Base-by-base conservation (phyloP, 2,797 vertebrate species). In the Tangara arthus region DNA sequence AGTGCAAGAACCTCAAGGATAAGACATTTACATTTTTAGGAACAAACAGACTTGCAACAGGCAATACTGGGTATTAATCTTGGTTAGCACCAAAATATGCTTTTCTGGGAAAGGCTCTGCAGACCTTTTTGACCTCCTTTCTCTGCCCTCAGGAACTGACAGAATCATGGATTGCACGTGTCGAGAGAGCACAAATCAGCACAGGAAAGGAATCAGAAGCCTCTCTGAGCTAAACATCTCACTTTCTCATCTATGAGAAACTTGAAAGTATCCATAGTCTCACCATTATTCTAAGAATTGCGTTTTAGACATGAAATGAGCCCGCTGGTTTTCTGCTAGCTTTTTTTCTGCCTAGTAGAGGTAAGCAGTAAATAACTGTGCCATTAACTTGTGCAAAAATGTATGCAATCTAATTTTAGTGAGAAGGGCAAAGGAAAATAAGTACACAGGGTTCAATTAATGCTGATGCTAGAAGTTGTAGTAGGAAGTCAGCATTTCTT, bases 401-500 rank as follows among this genome's bases (percentile, higher is more conserved):
- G 32, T 76, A 93, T 95, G 82, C 69, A 79, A 76, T 60, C 85
- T 94, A 70, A 94, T 94, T 95, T 87, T 94, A 94, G 63, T 72
- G 19, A 68, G 57, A 79, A 93, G 8, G n/a, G 60, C 50, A 93
- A 77, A 93, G 85, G 69, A 94, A 87, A 57, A 73, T 66, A 92
- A 90, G 83, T 92, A 76, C 35, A 42, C 32, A 10, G n/a, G 30
- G 49, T 76, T 91, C 15, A 21, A 50, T 87, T 90, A 87, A 83
- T 94, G 91, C 91, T 95, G 89, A 96, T 87, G 81, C 86, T 89
- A 49, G 76, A 88, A 93, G 64, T 75, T 95, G 63, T 9, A 86
- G 56, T 56, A 94, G 86, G 88, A 96, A 97, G 87, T 90, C 94
- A 95, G 93, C 93, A 93, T 39, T 94, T 90, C 88, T 95, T 68